A percentile compares a stretch with the other conserved stretches of the same genome.
phyloP scores from a whole-genome alignment of 2,113 vertebrate species.

The Grammomys surdaster region DNA sequence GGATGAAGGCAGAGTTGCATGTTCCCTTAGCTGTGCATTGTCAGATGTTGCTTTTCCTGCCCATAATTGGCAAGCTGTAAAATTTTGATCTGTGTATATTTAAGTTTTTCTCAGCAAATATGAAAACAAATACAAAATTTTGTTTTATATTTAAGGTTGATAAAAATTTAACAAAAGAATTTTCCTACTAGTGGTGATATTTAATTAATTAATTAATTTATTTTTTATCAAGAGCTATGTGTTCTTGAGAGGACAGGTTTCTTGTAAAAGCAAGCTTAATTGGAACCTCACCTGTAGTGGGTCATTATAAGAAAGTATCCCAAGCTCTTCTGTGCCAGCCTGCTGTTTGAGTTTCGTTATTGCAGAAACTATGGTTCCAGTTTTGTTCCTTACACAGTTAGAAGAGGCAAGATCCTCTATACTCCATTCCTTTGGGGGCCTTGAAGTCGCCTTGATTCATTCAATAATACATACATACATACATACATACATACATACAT shows the following conservation, averaged over 20 bases:
- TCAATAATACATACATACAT: background rate
- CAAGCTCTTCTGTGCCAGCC: background rate
- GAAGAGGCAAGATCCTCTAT: background rate
- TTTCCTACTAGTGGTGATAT: background rate
- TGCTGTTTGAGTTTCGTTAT: constrained; percentile 32
- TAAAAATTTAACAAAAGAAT: constrained; percentile 8
- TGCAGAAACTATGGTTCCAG: background rate
- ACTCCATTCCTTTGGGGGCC: background rate
- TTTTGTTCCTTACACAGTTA: background rate
- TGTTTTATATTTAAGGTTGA: background rate
- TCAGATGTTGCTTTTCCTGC: background rate
- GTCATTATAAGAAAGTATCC: constrained; percentile 24
- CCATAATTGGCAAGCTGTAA: background rate
- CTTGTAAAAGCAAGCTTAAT: constrained; percentile 16
- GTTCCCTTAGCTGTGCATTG: background rate
- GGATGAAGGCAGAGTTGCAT: background rate
- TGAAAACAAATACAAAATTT: background rate
- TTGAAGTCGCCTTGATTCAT: background rate
- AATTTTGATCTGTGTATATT: background rate
- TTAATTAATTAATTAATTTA: background rate
- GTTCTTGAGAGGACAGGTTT: constrained; percentile 33
- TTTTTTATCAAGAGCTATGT: background rate
- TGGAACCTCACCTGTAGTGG: background rate
- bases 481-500: background rate
- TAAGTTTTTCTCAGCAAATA: too few species aligned